These are phyloP conservation scores for Lates calcarifer DNA, from an alignment of 2,113 vertebrate genomes.

Conservation along the genomic window DNA sequence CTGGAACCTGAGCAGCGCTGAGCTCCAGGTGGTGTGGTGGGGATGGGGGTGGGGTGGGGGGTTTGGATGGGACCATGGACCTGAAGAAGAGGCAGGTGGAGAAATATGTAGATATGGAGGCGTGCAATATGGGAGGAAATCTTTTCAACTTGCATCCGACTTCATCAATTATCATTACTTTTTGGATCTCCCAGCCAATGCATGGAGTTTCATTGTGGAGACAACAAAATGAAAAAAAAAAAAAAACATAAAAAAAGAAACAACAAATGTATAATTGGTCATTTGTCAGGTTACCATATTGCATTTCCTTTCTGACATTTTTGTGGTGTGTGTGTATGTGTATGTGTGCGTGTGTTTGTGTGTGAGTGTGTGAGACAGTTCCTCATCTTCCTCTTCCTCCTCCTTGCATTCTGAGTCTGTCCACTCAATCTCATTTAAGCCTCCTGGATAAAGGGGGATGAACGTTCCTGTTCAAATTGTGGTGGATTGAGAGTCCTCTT, in stretches of 20 bases:
- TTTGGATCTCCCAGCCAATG: slow-evolving; percentile 79
- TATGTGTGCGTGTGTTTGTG: slow-evolving; percentile 69
- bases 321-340: slow-evolving; percentile 63
- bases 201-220: slow-evolving; percentile 80
- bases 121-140: slow-evolving; percentile 51
- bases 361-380: slow-evolving; percentile 75
- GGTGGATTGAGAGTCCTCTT: slow-evolving; percentile 66
- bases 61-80: slow-evolving; percentile 23
- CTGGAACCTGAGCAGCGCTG: slow-evolving; percentile 39
- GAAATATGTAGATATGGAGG: slow-evolving; percentile 44
- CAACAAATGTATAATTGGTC: slow-evolving; percentile 78
- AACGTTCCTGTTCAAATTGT: slow-evolving; percentile 62
- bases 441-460: slow-evolving; percentile 59
- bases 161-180: slow-evolving; percentile 50
- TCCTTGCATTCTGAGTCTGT: slow-evolving; percentile 74
- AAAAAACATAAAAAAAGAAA: slow-evolving; percentile 41
- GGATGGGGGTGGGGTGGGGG: neutral
- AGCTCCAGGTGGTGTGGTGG: slow-evolving; percentile 45
- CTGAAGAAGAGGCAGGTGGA: slow-evolving; percentile 32
- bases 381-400: slow-evolving; percentile 69
- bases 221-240: slow-evolving; percentile 67
- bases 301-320: slow-evolving; percentile 71
- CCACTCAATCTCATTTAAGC: slow-evolving; percentile 72
- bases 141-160: slow-evolving; percentile 46
- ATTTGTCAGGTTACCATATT: slow-evolving; percentile 76